Evolutionary conservation across 2,113 vertebrate species (phyloP), one percentile per base, ranked within the genome.

Genomic region (Channa maculata): DNA sequence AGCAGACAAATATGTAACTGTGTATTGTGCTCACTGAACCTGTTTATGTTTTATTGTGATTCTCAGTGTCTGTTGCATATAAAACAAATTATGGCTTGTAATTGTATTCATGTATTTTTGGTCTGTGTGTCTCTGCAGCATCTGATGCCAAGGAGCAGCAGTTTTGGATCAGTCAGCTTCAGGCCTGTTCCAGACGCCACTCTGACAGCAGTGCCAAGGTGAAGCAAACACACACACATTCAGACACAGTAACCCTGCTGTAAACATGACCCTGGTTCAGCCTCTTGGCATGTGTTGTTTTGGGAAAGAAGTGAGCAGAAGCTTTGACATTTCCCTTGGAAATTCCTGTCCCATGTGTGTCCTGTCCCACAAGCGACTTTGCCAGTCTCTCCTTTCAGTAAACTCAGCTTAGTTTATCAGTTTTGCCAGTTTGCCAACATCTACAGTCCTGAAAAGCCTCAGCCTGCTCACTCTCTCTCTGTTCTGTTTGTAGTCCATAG

Each of bases 141-240:
- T 91, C 95, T 49, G 97, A 98, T 89, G 93, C 95, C 66, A 97
- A 95, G 83, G 97, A 99, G 92, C 97, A 95, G 86, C 96, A 97
- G 73, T 95, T 96, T 59, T 99, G 98, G 98, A 96, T 99, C 91
- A 96, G 86, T 91, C 96, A 97, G 89, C 96, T 99, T 66, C 96
- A 96, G 83, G 94, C 96, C 51, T 99, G 97, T 91, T 94, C 96
- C 92, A 96, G 96, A 86, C 93, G 95, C 71, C 97, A 97, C 92
- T 97, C 96, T 63, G 97, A 99, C 93, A 92, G 87, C 78, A 95
- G 93, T 91, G 92, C 95, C 54, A 98, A 97, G 96, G 98, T 99
- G 92, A 83, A 37, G 69, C 57, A 57, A 15, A 67, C 43, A 80
- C 36, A 71, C 57, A 57, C 34, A 67, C 43, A 80, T 24, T n/a